Evolutionary conservation across 2,888 invertebrate species (phyloP).

Genomic region (Mermis nigrescens): DNA sequence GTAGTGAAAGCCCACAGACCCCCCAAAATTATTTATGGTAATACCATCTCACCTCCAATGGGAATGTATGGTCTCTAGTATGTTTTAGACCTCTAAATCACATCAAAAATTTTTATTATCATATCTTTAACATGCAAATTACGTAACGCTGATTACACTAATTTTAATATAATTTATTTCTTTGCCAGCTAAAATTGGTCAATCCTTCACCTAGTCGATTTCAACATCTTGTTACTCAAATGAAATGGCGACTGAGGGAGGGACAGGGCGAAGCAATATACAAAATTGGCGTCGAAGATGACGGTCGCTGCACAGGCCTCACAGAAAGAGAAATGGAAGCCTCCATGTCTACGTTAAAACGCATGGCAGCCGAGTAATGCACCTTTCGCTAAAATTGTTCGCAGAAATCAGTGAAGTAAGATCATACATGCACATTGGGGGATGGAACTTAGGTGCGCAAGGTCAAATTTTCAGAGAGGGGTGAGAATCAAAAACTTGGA

Average conservation of each 20-base stretch:
- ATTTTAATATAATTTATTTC: not conserved
- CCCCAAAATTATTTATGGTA: no score
- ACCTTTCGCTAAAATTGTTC: no score
- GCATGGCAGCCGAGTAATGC: slow-evolving; percentile 63
- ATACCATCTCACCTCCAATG: no score
- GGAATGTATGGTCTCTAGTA: no score
- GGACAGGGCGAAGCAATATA: slow-evolving; percentile 93
- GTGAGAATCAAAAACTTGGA: no score
- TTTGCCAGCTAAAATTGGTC: slow-evolving; percentile 61
- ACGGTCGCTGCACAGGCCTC: slow-evolving; percentile 53
- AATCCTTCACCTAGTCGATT: slow-evolving; percentile 72
- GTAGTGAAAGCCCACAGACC: no score
- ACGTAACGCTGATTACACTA: not conserved
- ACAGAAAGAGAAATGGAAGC: slow-evolving; percentile 61
- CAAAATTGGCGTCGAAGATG: slow-evolving; percentile 53
- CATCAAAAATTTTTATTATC: not conserved
- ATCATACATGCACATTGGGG: no score
- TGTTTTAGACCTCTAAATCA: no score
- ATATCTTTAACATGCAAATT: not conserved
- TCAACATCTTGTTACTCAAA: slow-evolving; percentile 89
- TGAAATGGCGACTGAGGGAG: slow-evolving; percentile 91
- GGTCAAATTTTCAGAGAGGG: no score
- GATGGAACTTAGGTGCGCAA: no score
- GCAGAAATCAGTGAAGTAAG: no score
- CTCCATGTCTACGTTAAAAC: slow-evolving; percentile 59